A percentile compares a stretch with the other conserved stretches of the same genome.
These are phyloP conservation scores for Sternotherus odoratus DNA, from an alignment of 2,797 vertebrate genomes.

Conservation along the genomic window DNA sequence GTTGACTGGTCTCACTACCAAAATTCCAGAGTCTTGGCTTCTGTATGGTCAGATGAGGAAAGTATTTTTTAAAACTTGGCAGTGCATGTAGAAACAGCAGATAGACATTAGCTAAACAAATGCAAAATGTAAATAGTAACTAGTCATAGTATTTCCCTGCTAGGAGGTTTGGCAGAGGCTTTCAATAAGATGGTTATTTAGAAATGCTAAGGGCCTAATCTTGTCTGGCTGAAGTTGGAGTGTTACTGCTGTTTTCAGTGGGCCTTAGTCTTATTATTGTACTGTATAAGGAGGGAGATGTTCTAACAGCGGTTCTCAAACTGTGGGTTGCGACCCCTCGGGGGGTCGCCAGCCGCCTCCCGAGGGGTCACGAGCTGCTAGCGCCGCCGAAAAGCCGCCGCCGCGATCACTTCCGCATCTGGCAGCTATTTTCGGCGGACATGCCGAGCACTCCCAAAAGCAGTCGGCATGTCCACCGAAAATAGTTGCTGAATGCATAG, in stretches of 20 bases:
- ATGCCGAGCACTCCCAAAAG: no score
- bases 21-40: not conserved
- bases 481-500: no score
- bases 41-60: not conserved
- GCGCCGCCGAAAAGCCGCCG: no score
- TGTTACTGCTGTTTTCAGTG: not conserved
- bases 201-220: not conserved
- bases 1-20: not conserved
- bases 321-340: no score
- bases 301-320: no score
- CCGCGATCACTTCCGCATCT: no score
- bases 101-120: not conserved
- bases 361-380: no score
- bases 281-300: not conserved
- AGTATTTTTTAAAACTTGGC: not conserved
- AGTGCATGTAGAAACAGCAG: not conserved
- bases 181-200: constrained; percentile 3
- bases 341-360: no score
- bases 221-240: not conserved
- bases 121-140: not conserved
- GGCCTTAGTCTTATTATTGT: not conserved
- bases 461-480: no score
- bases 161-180: not conserved
- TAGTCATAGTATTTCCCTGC: not conserved
- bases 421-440: no score